A percentile compares a stretch with the other conserved stretches of the same genome.
phyloP scores from a whole-genome alignment of 1,140 invertebrate genomes.

The Listronotus oregonensis region DNA sequence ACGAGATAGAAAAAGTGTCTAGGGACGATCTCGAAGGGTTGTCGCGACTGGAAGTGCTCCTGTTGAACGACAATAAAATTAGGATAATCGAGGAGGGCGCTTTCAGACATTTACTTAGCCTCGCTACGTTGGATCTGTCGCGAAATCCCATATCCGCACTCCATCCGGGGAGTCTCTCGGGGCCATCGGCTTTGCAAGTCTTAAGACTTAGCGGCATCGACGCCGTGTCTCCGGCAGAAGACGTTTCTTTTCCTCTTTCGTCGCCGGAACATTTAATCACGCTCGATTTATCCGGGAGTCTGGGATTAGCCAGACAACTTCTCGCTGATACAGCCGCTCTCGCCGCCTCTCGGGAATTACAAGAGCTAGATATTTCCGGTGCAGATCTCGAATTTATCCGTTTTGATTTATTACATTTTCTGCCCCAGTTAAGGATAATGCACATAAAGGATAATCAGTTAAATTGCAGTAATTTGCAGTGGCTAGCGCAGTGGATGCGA shows the following conservation, averaged over 20 bases:
- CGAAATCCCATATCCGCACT: slow-evolving; percentile 74
- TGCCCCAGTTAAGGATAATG: slow-evolving; percentile 69
- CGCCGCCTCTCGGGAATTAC: slow-evolving; percentile 68
- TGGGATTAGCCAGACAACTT: slow-evolving; percentile 69
- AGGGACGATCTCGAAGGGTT: slow-evolving; percentile 72
- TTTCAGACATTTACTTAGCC: slow-evolving; percentile 67
- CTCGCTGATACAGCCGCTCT: slow-evolving; percentile 72
- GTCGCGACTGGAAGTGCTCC: slow-evolving; percentile 70
- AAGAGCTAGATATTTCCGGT: slow-evolving; percentile 71
- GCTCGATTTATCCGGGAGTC: slow-evolving; percentile 76
- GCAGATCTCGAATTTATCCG: slow-evolving; percentile 67
- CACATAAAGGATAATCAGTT: slow-evolving; percentile 66
- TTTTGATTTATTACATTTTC: slow-evolving; percentile 69
- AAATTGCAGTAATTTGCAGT: slow-evolving; percentile 67
- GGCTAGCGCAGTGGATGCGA: slow-evolving; percentile 69
- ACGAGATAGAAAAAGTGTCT: slow-evolving; percentile 65
- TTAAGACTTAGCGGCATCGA: slow-evolving; percentile 72
- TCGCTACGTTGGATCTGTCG: slow-evolving; percentile 77
- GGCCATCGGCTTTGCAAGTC: slow-evolving; percentile 66
- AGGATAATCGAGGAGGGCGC: slow-evolving; percentile 67
- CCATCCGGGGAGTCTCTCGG: slow-evolving; percentile 68
- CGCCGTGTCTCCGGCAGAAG: slow-evolving; percentile 62
- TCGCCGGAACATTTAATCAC: slow-evolving; percentile 70
- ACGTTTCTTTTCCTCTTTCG: slow-evolving; percentile 71
- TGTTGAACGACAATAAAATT: slow-evolving; percentile 71